These are phyloP conservation scores for Orgyia antiqua DNA, from an alignment of 2,888 invertebrate species.

Conservation along the genomic window DNA sequence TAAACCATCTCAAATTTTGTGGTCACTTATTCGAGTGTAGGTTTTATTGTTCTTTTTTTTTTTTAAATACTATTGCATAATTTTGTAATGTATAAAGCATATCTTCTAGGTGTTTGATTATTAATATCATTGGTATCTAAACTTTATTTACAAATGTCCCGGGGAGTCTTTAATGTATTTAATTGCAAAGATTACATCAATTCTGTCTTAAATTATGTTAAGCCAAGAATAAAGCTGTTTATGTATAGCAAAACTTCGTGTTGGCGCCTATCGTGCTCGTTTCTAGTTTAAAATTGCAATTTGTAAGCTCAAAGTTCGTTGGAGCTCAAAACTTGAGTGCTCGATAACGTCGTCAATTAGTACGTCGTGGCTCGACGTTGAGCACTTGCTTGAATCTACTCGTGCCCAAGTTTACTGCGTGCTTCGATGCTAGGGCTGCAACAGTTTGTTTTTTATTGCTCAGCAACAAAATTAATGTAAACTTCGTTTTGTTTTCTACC, in stretches of 20 bases:
- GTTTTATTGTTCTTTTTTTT: too few relatives aligned
- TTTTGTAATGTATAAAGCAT: too few relatives aligned
- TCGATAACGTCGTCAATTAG: constrained; percentile 70
- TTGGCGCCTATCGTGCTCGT: constrained; percentile 36
- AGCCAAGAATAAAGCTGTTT: too few relatives aligned
- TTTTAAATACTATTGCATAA: too few relatives aligned
- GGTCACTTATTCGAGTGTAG: too few relatives aligned
- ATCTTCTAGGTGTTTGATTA: too few relatives aligned
- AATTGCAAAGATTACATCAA: too few relatives aligned
- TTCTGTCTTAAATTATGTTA: too few relatives aligned
- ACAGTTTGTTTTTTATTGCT: neutral
- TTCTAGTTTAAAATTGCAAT: constrained; percentile 66
- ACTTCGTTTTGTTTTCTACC: neutral
- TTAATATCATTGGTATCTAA: too few relatives aligned
- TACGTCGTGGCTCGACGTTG: constrained; percentile 37
- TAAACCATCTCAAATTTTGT: too few relatives aligned
- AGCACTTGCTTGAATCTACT: constrained; percentile 22
- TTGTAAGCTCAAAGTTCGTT: constrained; percentile 52
- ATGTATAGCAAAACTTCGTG: constrained; percentile 53
- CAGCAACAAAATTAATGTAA: neutral
- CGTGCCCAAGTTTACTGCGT: constrained; percentile 23
- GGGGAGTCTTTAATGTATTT: too few relatives aligned
- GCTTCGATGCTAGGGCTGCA: constrained; percentile 23
- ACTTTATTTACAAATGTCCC: too few relatives aligned
- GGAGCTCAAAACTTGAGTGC: constrained; percentile 49